Evolutionary conservation across 2,888 invertebrate species (phyloP).

Genomic region (Adelognathus sp.): DNA sequence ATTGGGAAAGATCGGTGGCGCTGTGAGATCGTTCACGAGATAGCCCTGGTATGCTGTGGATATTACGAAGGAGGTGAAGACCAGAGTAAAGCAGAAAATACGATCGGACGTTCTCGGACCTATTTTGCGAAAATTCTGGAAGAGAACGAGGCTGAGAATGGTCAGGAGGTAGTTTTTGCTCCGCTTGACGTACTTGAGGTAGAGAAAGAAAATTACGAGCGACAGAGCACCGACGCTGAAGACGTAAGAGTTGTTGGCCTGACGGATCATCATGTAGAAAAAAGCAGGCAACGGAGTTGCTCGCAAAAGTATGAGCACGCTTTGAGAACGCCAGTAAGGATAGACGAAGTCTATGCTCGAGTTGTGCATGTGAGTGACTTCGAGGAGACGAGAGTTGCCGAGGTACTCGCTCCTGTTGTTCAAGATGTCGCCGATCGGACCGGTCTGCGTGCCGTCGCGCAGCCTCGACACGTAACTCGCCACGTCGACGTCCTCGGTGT

Average conservation of each 20-base stretch:
- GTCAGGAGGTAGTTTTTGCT: slow-evolving; percentile 12
- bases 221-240: not conserved
- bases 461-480: slow-evolving; percentile 42
- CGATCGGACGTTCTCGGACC: slow-evolving; percentile 17
- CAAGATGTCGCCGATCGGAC: slow-evolving; percentile 57
- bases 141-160: slow-evolving; percentile 39
- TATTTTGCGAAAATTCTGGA: slow-evolving; percentile 52
- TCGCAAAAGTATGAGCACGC: slow-evolving; percentile 47
- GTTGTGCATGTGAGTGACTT: slow-evolving; percentile 18
- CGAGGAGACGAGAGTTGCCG: slow-evolving; percentile 49
- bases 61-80: slow-evolving; percentile 43
- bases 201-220: slow-evolving; percentile 2
- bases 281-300: slow-evolving; percentile 12
- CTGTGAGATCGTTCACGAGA: slow-evolving; percentile 51
- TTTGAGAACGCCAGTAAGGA: slow-evolving; percentile 51
- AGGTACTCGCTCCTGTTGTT: slow-evolving; percentile 46
- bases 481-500: slow-evolving; percentile 15
- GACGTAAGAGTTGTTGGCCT: not conserved
- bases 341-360: slow-evolving; percentile 25
- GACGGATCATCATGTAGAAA: not conserved
- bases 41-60: slow-evolving; percentile 48
- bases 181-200: not conserved
- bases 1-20: slow-evolving; percentile 40
- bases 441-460: slow-evolving; percentile 25
- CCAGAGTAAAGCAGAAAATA: slow-evolving; percentile 47